Base-by-base conservation (phyloP, 2,797 vertebrate genomes). In the Channallabes apus region DNA sequence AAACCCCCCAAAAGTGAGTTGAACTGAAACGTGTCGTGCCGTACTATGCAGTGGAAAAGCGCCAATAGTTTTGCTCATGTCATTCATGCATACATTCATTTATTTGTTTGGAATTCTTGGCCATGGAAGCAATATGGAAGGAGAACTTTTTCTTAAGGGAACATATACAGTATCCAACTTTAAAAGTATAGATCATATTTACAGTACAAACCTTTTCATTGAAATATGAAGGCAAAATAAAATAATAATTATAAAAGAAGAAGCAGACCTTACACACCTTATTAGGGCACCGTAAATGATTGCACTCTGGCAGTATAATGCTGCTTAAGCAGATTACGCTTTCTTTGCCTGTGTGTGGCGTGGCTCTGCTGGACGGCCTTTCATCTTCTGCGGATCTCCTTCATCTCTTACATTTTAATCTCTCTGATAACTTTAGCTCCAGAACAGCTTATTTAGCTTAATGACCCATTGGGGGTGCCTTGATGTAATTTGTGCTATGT, bases 211-310 rank as follows among this genome's bases (percentile, higher is more conserved):
- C 46, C 46, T 11, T 11, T 9, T 46, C 46, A 46, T 46, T 46
- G 46, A 46, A 46, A 9, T 11, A 46, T 46, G 46, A 46, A 46
- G 46, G 46, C 9, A 11, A 38, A 38, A 38, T 38, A 38, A 38
- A 38, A 38, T 38, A 38, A 38, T 38, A 38, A 38, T 38, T 38
- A 38, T n/a, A n/a, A n/a, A n/a, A n/a, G 93, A 92, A 88, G 86
- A 88, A 88, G 87, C 82, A 83, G 85, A 85, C 89, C 89, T 89
- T 88, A 87, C 78, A 90, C 73, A 88, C 71, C 56, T 84, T 89
- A 89, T 90, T 83, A 89, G 88, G 88, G 71, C 75, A 75, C 90
- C 88, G 71, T 83, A 89, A 90, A 91, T 85, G 59, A 85, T 90
- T 85, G 90, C 80, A 83, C 78, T 88, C 86, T 86, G 80, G 72